Percentiles rank a stretch among this genome's conserved stretches.
phyloP scores from a whole-genome alignment of 2,113 vertebrate genomes.

The Ictalurus punctatus region DNA sequence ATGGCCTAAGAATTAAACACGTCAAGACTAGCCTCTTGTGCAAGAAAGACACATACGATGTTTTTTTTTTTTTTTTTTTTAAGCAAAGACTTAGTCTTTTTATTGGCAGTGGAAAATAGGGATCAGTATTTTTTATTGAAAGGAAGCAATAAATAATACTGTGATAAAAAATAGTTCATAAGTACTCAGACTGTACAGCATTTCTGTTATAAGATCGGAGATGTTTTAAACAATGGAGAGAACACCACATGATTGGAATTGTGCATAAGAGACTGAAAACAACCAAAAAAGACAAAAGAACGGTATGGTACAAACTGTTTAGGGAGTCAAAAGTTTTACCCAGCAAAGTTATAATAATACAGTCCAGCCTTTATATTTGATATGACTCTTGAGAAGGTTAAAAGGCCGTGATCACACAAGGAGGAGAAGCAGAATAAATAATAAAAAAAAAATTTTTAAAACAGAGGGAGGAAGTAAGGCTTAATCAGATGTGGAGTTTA shows the following conservation, averaged over 20 bases:
- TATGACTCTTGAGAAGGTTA: conserved; percentile 59
- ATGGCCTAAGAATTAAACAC: too few relatives aligned
- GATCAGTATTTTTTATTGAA: conserved; percentile 97
- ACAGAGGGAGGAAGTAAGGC: conserved; percentile 75
- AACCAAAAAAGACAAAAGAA: conserved; percentile 58
- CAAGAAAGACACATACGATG: not conserved
- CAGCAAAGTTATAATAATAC: conserved; percentile 50
- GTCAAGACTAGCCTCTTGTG: not conserved
- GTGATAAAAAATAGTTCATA: conserved; percentile 99
- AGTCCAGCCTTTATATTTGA: conserved; percentile 38
- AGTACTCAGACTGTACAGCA: conserved; percentile 95
- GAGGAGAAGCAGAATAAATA: conserved; percentile 59
- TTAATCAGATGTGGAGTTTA: conserved; percentile 65
- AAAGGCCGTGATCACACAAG: conserved; percentile 51
- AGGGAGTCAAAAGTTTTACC: conserved; percentile 29
- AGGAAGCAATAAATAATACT: conserved; percentile 99
- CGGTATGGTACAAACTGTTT: conserved; percentile 67
- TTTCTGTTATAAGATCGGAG: conserved; percentile 87
- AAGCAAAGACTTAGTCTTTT: conserved; percentile 63
- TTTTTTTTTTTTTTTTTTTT: not conserved
- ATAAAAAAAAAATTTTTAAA: conserved; percentile 54
- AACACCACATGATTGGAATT: conserved; percentile 74
- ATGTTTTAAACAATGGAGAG: conserved; percentile 59
- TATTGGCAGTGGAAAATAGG: conserved; percentile 90
- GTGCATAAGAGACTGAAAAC: conserved; percentile 72